Evolutionary conservation across 2,113 vertebrate genomes (phyloP), one percentile per base, ranked within the genome.

Genomic region (Castor canadensis): DNA sequence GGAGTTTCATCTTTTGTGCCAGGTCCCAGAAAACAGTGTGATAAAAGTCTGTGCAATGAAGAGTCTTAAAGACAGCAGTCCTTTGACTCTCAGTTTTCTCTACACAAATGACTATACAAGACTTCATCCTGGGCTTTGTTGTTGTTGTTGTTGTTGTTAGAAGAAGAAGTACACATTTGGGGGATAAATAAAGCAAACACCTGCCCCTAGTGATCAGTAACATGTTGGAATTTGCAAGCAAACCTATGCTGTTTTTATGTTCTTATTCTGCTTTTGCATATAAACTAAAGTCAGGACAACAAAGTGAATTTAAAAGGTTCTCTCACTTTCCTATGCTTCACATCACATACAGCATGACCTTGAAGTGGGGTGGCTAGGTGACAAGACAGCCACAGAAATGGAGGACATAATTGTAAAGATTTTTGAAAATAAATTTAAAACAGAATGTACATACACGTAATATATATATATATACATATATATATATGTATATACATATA

Each of bases 401-500:
- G 30, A 84, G 82, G 19, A 58, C 45, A 81, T 32, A 1, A 77
- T 72, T 95, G 82, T 30, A 71, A 92, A 76, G 47, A 67, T 32
- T 62, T 76, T 49, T 73, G 56, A n/a, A 30, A 94, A 89, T 73
- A n/a, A 26, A n/a, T 60, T 92, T 60, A 58, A 77, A 85, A 87
- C 3, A 32, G 32, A 93, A 93, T 71, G 12, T 1, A 94, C 43
- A 38, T 82, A 45, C 77, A 84, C 35, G 24, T 80, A 75, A 75
- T 62, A 26, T 85, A 43, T 24, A 28, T 0, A n/a, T n/a, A n/a
- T n/a, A n/a, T n/a, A n/a, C n/a, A n/a, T n/a, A n/a, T n/a, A n/a
- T n/a, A n/a, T n/a, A n/a, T n/a, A n/a, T n/a, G n/a, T n/a, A n/a
- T n/a, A n/a, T n/a, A n/a, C n/a, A n/a, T n/a, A n/a, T n/a, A n/a